Evolutionary conservation across 2,797 vertebrate genomes (phyloP).

Genomic region (Eulemur rubriventer): DNA sequence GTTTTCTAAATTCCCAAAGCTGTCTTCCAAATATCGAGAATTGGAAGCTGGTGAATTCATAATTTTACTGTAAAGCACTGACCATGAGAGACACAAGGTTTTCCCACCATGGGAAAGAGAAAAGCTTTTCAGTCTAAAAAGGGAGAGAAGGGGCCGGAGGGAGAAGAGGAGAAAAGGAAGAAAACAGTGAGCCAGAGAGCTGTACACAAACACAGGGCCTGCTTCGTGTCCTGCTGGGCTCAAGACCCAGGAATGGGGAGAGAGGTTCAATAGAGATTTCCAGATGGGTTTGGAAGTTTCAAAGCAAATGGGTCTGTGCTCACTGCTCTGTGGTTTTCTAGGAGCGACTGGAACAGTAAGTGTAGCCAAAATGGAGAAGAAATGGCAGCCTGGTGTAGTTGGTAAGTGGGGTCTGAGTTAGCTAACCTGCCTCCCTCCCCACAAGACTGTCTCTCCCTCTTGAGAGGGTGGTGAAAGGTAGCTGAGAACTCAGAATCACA

Average conservation of each 20-base stretch:
- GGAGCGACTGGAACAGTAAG: background rate
- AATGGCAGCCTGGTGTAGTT: background rate
- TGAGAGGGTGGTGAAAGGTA: background rate
- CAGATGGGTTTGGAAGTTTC: background rate
- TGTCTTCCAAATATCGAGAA: background rate
- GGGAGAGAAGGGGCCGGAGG: background rate
- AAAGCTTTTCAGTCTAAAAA: background rate
- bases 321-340: background rate
- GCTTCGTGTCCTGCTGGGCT: too few relatives aligned
- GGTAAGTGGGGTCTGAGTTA: background rate
- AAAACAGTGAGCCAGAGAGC: background rate
- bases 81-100: background rate
- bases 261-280: background rate
- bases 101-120: background rate
- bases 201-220: background rate
- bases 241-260: background rate
- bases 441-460: background rate
- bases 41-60: background rate
- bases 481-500: background rate
- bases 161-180: background rate
- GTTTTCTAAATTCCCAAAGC: background rate
- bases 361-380: background rate
- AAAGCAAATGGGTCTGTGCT: background rate
- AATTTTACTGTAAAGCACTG: background rate
- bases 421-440: background rate